phyloP scores from a whole-genome alignment of 2,113 vertebrate genomes.

The Uria lomvia region DNA sequence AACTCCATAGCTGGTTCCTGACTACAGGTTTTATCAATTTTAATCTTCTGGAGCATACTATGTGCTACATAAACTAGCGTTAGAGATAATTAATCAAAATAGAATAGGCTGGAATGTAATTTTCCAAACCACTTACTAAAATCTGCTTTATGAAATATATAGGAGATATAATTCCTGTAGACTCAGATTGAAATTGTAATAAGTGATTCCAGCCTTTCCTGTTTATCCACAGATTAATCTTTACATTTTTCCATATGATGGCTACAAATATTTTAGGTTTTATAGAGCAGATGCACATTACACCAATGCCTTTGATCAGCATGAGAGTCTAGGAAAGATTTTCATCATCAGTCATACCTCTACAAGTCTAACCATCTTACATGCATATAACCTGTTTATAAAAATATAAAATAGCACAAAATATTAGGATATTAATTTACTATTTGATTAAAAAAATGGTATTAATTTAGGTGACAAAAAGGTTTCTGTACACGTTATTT shows the following conservation, averaged over 20 bases:
- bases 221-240: not conserved
- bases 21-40: constrained; percentile 33
- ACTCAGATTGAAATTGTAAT: constrained; percentile 5
- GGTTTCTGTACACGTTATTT: not conserved
- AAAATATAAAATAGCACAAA: not conserved
- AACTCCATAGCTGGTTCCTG: constrained; percentile 20
- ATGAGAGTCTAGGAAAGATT: not conserved
- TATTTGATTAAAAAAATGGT: not conserved
- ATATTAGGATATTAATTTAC: not conserved
- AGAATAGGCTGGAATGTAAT: constrained; percentile 32
- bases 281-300: not conserved
- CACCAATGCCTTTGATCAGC: not conserved
- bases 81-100: constrained; percentile 57
- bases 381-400: not conserved
- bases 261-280: constrained; percentile 27
- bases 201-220: not conserved
- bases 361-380: not conserved
- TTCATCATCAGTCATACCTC: not conserved
- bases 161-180: constrained; percentile 35
- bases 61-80: not conserved
- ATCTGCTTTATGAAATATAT: constrained; percentile 18
- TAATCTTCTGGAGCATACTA: constrained; percentile 16
- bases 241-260: constrained; percentile 1
- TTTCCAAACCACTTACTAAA: constrained; percentile 48
- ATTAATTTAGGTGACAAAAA: not conserved